These are phyloP conservation scores for Pipistrellus nathusii DNA, from an alignment of 2,797 vertebrate species.

Conservation along the genomic window DNA sequence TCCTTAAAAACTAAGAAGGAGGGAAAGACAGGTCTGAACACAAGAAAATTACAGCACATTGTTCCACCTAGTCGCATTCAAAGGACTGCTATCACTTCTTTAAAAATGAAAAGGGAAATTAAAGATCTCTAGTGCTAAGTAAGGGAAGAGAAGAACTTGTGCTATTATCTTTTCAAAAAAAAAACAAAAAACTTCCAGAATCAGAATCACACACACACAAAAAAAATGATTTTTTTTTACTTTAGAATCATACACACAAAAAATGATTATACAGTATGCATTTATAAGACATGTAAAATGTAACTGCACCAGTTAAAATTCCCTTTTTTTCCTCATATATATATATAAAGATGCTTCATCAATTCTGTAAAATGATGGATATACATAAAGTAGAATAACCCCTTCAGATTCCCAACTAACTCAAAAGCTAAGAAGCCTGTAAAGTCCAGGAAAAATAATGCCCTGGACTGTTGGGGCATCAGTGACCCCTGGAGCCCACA, in stretches of 20 bases:
- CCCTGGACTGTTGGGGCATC: accelerated
- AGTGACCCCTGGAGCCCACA: background rate
- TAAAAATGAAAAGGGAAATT: background rate
- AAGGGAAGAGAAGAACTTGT: background rate
- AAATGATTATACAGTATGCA: background rate
- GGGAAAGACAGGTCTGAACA: background rate
- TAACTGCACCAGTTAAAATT: background rate
- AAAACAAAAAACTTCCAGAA: background rate
- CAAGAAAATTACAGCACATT: background rate
- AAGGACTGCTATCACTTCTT: background rate
- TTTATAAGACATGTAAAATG: conserved; percentile 7
- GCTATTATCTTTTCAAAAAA: background rate
- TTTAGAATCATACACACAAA: background rate
- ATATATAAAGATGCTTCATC: background rate
- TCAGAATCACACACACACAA: too few relatives aligned
- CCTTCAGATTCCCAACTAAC: background rate
- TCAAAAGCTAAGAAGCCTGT: background rate
- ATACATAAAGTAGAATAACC: background rate
- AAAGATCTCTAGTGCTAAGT: background rate
- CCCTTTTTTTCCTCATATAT: conserved; percentile 25
- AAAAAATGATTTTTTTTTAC: background rate
- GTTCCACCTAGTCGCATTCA: background rate
- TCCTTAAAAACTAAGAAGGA: background rate
- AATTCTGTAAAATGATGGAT: background rate
- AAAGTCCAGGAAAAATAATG: background rate